Conservation (phyloP, 2,888 invertebrate species). For the Spatulosminthurus flaviceps region DNA sequence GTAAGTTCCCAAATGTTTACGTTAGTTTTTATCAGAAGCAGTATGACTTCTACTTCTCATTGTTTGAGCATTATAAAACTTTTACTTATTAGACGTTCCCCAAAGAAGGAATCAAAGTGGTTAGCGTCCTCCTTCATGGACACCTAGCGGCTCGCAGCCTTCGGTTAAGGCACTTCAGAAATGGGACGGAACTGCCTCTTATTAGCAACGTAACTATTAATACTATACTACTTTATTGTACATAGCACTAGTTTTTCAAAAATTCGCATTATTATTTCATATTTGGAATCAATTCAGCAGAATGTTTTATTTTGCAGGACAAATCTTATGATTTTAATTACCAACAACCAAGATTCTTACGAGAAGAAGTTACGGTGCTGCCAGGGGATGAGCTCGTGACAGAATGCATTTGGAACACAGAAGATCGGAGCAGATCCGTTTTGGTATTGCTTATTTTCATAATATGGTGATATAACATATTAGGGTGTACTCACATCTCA, state of each 20-base stretch:
- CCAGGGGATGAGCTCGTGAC: conserved; percentile 81
- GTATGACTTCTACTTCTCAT: not conserved
- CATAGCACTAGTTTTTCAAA: not conserved
- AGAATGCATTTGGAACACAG: too few relatives aligned
- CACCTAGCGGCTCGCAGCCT: conserved; percentile 31
- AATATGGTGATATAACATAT: not conserved
- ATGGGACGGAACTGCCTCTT: conserved; percentile 45
- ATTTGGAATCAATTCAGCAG: not conserved
- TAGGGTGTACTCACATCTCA: not conserved
- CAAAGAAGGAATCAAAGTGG: conserved; percentile 35
- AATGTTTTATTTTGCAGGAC: conserved; percentile 37
- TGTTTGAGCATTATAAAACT: not conserved
- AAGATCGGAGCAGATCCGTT: too few relatives aligned
- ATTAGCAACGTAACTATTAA: conserved; percentile 21
- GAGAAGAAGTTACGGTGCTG: conserved; percentile 26
- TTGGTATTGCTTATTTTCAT: conserved; percentile 81
- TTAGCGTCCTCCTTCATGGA: conserved; percentile 42
- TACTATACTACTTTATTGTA: too few relatives aligned
- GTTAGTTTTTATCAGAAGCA: too few relatives aligned
- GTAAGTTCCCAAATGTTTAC: too few relatives aligned
- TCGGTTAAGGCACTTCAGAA: conserved; percentile 43
- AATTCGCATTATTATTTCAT: not conserved
- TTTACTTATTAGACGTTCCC: conserved; percentile 39
- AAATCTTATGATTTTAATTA: conserved; percentile 51
- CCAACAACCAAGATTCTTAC: conserved; percentile 39